A percentile compares a stretch with the other conserved stretches of the same genome.
Conservation (phyloP, 2,888 invertebrate species). For the Notocelia uddmanniana region DNA sequence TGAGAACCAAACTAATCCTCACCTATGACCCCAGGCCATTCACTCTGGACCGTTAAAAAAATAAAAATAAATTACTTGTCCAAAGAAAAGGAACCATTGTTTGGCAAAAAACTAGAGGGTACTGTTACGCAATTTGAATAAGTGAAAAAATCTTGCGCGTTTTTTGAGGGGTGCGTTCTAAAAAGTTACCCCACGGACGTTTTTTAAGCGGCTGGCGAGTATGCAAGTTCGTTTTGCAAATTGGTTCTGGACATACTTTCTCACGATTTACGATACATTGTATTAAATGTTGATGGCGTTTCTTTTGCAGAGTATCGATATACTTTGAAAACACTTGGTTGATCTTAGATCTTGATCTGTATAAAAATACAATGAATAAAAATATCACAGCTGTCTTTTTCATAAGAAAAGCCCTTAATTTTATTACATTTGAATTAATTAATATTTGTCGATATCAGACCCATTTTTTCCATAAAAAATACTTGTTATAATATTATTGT, state of each 20-base stretch:
- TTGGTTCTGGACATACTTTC: constrained; percentile 76
- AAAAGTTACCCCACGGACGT: constrained; percentile 66
- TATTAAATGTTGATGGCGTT: constrained; percentile 7
- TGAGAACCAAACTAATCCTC: constrained; percentile 78
- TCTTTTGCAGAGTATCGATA: constrained; percentile 31
- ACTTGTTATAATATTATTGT: too few species aligned
- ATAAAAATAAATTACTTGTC: constrained; percentile 69
- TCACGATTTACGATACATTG: constrained; percentile 63
- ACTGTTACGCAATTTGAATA: constrained; percentile 81
- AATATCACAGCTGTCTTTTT: background rate
- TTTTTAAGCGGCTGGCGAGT: constrained; percentile 76
- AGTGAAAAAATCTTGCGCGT: constrained; percentile 60
- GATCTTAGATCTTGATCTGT: background rate
- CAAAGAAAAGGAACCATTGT: constrained; percentile 77
- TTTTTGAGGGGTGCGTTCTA: constrained; percentile 76
- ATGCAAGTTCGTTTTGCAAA: constrained; percentile 74
- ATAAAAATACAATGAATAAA: background rate
- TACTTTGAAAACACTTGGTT: background rate
- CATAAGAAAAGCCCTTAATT: background rate
- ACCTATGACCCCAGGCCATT: constrained; percentile 83
- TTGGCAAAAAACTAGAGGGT: constrained; percentile 78
- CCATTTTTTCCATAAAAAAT: too few species aligned
- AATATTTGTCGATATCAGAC: background rate
- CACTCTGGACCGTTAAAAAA: constrained; percentile 76
- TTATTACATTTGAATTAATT: background rate